Base-by-base conservation (phyloP, 2,797 vertebrate genomes). In the Cottoperca gobio region DNA sequence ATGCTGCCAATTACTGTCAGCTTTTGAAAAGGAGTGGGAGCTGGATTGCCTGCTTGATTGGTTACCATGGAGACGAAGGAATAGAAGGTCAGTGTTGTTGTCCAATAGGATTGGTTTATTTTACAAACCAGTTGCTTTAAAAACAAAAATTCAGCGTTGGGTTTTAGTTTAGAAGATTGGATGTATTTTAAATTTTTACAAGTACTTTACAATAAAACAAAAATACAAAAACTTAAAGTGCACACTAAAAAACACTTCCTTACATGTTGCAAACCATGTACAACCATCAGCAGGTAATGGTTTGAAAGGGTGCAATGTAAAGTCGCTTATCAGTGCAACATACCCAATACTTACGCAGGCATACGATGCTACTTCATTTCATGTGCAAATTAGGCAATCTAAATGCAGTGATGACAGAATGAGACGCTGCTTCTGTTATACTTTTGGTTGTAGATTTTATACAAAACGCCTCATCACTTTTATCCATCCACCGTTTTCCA, bases 381-480 rank as follows among this genome's bases (percentile, higher is more conserved):
- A 87, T 76, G 85, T 90, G 90, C 70, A 91, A 92, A 92, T 91
- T 58, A 89, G 86, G 86, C 84, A 88, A 91, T 92, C 83, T 92
- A 91, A 91, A 92, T 91, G 82, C 89, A 88, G 81, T 43, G 66
- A 72, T 81, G 68, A 78, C 68, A 65, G 54, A 88, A 87, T 81
- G 69, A 86, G 83, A 76, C 9, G 8, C 45, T 69, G 73, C 60
- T 54, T 81, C 81, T 79, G 76, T 86, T 88, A 73, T 86, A 84
- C 81, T 84, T 87, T 80, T 77, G 60, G 60, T 76, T 59, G 79
- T 65, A 82, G 79, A 63, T 84, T 85, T 84, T 78, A 70, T 62
- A 87, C 74, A 89, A 87, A 87, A 84, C 78, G 71, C 70, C 77
- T 77, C 66, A 57, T 89, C 78, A 75, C 74, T 89, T 88, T 88